These are phyloP conservation scores for Rhinichthys klamathensis DNA, from an alignment of 2,113 vertebrate species.

Conservation along the genomic window DNA sequence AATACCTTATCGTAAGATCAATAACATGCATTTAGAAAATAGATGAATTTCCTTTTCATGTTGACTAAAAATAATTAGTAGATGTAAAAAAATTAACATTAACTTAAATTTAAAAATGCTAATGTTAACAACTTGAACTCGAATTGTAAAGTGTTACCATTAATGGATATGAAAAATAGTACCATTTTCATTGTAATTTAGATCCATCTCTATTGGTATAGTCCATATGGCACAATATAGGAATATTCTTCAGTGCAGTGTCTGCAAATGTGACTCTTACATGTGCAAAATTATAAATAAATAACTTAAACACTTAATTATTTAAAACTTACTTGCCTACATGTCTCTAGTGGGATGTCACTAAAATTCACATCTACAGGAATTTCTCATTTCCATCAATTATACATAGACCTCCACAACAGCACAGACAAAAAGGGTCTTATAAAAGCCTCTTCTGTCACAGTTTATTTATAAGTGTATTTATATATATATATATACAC, in stretches of 20 bases:
- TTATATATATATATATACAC: too few species aligned
- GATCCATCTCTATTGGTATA: not conserved
- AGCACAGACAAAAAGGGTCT: slow-evolving; percentile 12
- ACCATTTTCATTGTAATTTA: not conserved
- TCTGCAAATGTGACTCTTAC: slow-evolving; percentile 12
- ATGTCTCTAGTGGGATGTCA: slow-evolving; percentile 23
- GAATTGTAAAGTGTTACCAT: not conserved
- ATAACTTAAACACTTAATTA: slow-evolving; percentile 16
- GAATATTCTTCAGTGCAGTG: not conserved
- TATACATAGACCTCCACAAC: slow-evolving; percentile 33
- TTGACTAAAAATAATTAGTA: not conserved
- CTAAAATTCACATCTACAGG: slow-evolving; percentile 32
- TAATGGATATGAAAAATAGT: not conserved
- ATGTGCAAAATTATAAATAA: slow-evolving; percentile 42
- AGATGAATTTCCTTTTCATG: not conserved
- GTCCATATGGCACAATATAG: not conserved
- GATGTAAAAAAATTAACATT: not conserved
- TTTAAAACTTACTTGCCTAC: slow-evolving; percentile 16
- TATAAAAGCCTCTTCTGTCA: slow-evolving; percentile 2
- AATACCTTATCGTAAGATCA: not conserved
- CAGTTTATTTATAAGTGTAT: not conserved
- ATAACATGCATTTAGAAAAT: not conserved
- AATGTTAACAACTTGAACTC: not conserved
- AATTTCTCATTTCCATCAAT: slow-evolving; percentile 30
- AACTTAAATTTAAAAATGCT: not conserved